These are phyloP conservation scores for Nebria brevicollis DNA, from an alignment of 2,888 invertebrate genomes.

Conservation along the genomic window DNA sequence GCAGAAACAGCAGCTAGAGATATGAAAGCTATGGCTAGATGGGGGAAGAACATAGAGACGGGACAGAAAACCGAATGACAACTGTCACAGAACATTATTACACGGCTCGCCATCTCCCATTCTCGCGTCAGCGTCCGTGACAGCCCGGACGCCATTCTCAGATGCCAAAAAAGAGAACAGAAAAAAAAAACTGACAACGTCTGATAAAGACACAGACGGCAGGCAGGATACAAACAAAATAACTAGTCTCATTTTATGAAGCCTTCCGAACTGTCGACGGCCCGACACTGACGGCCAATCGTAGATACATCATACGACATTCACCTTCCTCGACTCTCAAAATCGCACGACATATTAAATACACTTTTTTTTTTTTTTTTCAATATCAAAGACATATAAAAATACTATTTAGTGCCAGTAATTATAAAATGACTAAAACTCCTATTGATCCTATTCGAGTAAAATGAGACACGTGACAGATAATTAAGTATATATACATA, in stretches of 20 bases:
- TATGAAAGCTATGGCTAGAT: not conserved
- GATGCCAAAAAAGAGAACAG: slow-evolving; percentile 41
- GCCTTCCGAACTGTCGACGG: slow-evolving; percentile 30
- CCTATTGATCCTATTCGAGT: slow-evolving; percentile 10
- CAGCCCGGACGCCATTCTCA: slow-evolving; percentile 49
- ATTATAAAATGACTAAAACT: not conserved
- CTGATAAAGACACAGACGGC: slow-evolving; percentile 42
- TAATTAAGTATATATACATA: not conserved
- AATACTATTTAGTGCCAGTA: not conserved
- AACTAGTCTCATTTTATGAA: slow-evolving; percentile 38
- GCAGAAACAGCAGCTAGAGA: not conserved
- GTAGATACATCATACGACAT: not conserved
- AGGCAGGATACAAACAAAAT: slow-evolving; percentile 38
- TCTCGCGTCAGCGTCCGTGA: slow-evolving; percentile 56
- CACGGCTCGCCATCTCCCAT: slow-evolving; percentile 54
- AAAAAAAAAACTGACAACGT: slow-evolving; percentile 15
- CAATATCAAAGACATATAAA: not conserved
- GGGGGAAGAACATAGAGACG: not conserved
- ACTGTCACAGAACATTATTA: slow-evolving; percentile 63
- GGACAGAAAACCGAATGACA: slow-evolving; percentile 57
- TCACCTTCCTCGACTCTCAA: not conserved
- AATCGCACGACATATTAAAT: not conserved
- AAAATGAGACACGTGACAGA: not conserved
- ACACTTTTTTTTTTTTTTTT: too few relatives aligned
- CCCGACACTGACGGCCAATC: not conserved